Base-by-base conservation (phyloP, 2,113 vertebrate species). In the Coptodon rendalli region DNA sequence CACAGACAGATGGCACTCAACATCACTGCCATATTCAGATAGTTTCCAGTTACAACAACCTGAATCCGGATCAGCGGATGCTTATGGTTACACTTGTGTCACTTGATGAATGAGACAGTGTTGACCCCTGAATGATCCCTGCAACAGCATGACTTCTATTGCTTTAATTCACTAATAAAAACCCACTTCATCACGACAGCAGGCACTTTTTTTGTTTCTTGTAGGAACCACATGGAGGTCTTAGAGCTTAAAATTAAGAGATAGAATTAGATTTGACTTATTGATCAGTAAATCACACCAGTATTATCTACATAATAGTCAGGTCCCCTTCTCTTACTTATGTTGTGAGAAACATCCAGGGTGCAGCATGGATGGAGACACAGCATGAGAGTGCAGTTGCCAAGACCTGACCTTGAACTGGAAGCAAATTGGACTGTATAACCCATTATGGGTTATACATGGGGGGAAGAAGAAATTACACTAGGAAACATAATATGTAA, bases 1-100 rank as follows among this genome's bases (percentile, higher is more conserved):
- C 84, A 89, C 85, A 59, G 93, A 97, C 93, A 95, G 95, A 95
- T 61, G 90, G 52, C 92, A 85, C 94, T 95, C 50, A 31, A 95
- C 94, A 87, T 85, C 13, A 68, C 86, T 87, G 86, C 88, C 83
- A 48, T 54, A 59, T 76, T 81, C 91, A 82, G 81, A 78, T 38
- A 53, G 91, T 91, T 95, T 94, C 86, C 85, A 85, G 86, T 94
- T 93, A 88, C 86, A 82, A 76, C 45, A 48, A 78, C 45, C 83
- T 61, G 87, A 78, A 83, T 86, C 76, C 31, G 31, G 85, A 78
- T 76, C 87, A 91, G 87, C 11, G 7, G 89, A 73, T 78, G 57
- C 53, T 87, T 63, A 16, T 13, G 50, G 78, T 82, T 83, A 50
- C 34, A 52, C 66, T 54, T 53, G 13, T 13, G 86, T 68, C 80